Conservation (phyloP, 2,113 vertebrate genomes). For the Forbesichthys agassizii region DNA sequence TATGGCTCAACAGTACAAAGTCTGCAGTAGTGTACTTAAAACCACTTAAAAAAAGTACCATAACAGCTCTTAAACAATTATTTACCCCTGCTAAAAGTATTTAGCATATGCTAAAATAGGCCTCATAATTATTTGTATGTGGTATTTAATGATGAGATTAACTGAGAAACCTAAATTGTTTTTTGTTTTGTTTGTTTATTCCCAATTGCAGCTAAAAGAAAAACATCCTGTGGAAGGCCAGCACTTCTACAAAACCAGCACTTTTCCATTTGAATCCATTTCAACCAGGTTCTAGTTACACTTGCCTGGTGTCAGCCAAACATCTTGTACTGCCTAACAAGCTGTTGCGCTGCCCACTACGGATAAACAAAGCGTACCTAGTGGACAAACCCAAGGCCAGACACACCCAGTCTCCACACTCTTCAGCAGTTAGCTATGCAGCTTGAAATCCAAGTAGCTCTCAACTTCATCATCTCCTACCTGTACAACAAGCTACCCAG, state of each 20-base stretch:
- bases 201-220: constrained; percentile 59
- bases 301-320: constrained; percentile 76
- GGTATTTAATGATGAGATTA: not conserved
- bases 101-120: not conserved
- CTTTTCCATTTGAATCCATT: constrained; percentile 73
- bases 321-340: constrained; percentile 55
- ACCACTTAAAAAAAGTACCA: not conserved
- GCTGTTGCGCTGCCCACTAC: constrained; percentile 61
- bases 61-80: not conserved
- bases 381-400: constrained; percentile 61
- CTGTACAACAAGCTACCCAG: constrained; percentile 99
- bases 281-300: constrained; percentile 73
- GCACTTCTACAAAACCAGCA: constrained; percentile 84
- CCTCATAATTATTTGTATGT: not conserved
- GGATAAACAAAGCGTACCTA: constrained; percentile 62
- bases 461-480: constrained; percentile 99
- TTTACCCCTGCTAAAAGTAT: too few species aligned
- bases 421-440: constrained; percentile 92
- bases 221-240: constrained; percentile 83
- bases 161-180: not conserved
- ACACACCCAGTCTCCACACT: constrained; percentile 56
- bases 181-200: not conserved
- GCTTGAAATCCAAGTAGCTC: constrained; percentile 99
- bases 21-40: not conserved
- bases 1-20: not conserved